A percentile compares a stretch with the other conserved stretches of the same genome.
Conservation (phyloP, 2,888 invertebrate genomes). For the Orchestes rusci region DNA sequence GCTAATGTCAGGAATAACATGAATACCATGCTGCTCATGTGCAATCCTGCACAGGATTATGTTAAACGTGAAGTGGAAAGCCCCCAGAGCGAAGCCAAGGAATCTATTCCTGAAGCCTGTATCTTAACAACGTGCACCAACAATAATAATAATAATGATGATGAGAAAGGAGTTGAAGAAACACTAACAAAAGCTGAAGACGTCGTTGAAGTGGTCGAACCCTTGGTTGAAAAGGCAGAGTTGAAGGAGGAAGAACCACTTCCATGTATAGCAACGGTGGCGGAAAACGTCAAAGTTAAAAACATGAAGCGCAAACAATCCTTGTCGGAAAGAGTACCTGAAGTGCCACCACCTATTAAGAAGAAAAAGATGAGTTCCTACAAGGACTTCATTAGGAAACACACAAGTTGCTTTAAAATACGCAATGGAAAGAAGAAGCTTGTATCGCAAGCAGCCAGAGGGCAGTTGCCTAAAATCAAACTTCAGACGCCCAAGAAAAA, state of each 20-base stretch:
- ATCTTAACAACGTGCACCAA: too few species aligned
- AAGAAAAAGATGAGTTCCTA: constrained; percentile 41
- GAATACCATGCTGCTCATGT: constrained; percentile 49
- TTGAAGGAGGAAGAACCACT: too few species aligned
- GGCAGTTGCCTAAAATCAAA: constrained; percentile 32
- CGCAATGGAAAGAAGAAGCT: constrained; percentile 46
- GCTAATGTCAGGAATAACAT: constrained; percentile 61
- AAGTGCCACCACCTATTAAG: constrained; percentile 26
- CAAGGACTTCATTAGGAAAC: constrained; percentile 46
- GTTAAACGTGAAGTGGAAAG: constrained; percentile 45
- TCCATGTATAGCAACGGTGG: constrained; percentile 39
- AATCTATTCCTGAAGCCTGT: too few species aligned
- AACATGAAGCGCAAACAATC: constrained; percentile 48
- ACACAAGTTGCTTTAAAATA: constrained; percentile 40
- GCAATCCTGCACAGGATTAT: constrained; percentile 36
- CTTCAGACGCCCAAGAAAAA: constrained; percentile 46
- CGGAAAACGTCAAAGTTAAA: constrained; percentile 44
- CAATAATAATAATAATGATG: neutral
- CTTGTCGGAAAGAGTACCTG: constrained; percentile 30
- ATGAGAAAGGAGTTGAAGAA: neutral
- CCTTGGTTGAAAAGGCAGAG: too few species aligned
- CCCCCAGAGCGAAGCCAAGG: constrained; percentile 40
- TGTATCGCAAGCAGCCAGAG: constrained; percentile 37
- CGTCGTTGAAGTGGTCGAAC: neutral
- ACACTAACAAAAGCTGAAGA: neutral